Base-by-base conservation (phyloP, 2,888 invertebrate genomes). In the Eupsilia transversa region DNA sequence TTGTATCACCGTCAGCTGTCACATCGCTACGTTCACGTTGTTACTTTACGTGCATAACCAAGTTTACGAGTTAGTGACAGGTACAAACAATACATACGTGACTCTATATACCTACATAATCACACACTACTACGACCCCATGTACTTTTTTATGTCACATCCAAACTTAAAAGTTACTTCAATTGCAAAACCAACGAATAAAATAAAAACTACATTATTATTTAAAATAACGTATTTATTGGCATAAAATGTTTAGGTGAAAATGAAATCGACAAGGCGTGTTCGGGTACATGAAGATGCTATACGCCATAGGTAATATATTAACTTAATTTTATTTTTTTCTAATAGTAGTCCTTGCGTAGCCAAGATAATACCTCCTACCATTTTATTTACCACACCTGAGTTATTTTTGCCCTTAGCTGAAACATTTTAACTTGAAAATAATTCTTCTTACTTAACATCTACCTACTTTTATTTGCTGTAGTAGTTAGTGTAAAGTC, bases 261-360 rank as follows among this genome's bases (percentile, higher is more conserved):
- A 93, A 96, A 96, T 96, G 96, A 96, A 96, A 96, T 93, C 96
- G 90, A 91, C 95, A 93, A 95, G 96, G 96, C 96, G 96, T 91
- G 96, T 96, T 92, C 96, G 96, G 91, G 96, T 96, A 93, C 96
- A 96, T 93, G 96, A 96, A 94, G 96, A 96, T 94, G 96, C 96
- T 93, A 96, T 96, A 91, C 96, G 95, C 91, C 96, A 96, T 96
- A 96, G 96, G 96, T 96, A 96, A 96, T 94, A 93, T 92, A 92
- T 91, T 92, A 90, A 86, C 88, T 84, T 91, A 88, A 89, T 91
- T 91, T 92, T 86, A 90, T 90, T 92, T 90, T 90, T 91, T 92
- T 87, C 89, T 90, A 88, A 89, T 89, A 83, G 93, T 93, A 93
- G 93, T 87, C 83, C 88, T 92, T 91, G 84, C 88, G 90, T 94